Base-by-base conservation (phyloP, 2,797 vertebrate species). In the Odontamblyopus lacepedii region DNA sequence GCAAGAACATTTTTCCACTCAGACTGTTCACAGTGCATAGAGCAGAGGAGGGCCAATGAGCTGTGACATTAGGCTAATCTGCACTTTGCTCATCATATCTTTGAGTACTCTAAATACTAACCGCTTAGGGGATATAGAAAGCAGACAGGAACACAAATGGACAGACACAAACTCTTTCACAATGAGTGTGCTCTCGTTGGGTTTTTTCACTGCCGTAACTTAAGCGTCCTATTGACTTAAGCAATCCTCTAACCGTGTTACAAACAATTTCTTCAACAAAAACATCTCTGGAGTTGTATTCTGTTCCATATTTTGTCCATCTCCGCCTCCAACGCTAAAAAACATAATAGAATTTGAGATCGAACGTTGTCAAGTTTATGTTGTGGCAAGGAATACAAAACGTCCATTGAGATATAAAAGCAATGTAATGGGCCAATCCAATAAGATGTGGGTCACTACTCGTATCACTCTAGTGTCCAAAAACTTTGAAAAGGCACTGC, bases 1-100 rank as follows among this genome's bases (percentile, higher is more conserved):
- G 41, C 63, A 12, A 51, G 48, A 53, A 51, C 48, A 19, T 51
- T 51, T 53, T 67, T 35, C 30, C 48, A 53, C 61, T n/a, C 18
- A 63, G 61, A 13, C 41, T 27, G 23, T 66, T 51, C 64, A 29
- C 26, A 51, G 44, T 44, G 16, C 44, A 66, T n/a, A 51, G 41
- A 50, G 23, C 44, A 50, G 23, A 50, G 44, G 23, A 48, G 23
- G 41, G 41, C 41, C 35, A 63, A 65, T 65, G 38, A 65, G 63
- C 63, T 65, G 63, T 65, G 44, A 50, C 64, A 50, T 66, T 50
- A 38, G 61, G 61, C 61, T 44, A 63, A 63, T 63, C 62, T 63
- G 62, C 62, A 63, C 62, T 63, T 63, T 44, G 62, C 62, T 41
- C 61, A 38, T 63, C 30, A 32, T 63, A 35, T 63, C 61, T 62